phyloP scores from a whole-genome alignment of 2,797 vertebrate species.

The Poeciliopsis infans region DNA sequence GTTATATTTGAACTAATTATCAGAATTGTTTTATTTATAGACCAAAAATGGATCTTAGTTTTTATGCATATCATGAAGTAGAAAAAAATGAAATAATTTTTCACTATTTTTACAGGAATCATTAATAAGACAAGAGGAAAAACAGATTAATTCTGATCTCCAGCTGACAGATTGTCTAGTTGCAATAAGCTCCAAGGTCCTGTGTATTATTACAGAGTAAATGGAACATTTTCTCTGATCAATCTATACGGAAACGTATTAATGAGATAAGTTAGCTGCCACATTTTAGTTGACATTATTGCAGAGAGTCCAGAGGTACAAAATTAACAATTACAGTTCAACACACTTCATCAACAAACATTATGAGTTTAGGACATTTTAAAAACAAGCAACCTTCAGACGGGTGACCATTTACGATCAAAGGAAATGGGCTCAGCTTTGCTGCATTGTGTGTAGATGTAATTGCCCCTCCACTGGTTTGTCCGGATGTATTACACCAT shows the following conservation, averaged over 20 bases:
- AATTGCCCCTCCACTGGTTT: conserved; percentile 16
- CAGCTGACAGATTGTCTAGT: neutral
- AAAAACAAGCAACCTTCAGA: conserved; percentile 2
- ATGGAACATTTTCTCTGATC: neutral
- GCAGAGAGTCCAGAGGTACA: neutral
- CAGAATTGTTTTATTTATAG: neutral
- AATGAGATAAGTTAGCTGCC: neutral
- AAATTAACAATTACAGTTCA: conserved; percentile 2
- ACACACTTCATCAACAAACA: conserved; percentile 11
- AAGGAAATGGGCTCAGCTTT: conserved; percentile 36
- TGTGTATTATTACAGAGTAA: neutral
- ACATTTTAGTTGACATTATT: conserved; percentile 9
- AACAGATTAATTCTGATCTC: neutral
- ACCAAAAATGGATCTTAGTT: neutral
- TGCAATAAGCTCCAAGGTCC: neutral
- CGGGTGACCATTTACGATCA: neutral
- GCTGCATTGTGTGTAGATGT: conserved; percentile 31
- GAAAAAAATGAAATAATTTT: neutral
- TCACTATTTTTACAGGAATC: neutral
- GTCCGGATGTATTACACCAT: conserved; percentile 6
- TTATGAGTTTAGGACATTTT: conserved; percentile 7
- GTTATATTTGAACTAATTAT: neutral
- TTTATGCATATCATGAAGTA: neutral
- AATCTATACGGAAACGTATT: neutral
- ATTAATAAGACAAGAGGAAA: neutral